Percentiles rank a stretch among this genome's conserved stretches.
phyloP scores from a whole-genome alignment of 2,113 vertebrate genomes.

The Chinchilla lanigera region DNA sequence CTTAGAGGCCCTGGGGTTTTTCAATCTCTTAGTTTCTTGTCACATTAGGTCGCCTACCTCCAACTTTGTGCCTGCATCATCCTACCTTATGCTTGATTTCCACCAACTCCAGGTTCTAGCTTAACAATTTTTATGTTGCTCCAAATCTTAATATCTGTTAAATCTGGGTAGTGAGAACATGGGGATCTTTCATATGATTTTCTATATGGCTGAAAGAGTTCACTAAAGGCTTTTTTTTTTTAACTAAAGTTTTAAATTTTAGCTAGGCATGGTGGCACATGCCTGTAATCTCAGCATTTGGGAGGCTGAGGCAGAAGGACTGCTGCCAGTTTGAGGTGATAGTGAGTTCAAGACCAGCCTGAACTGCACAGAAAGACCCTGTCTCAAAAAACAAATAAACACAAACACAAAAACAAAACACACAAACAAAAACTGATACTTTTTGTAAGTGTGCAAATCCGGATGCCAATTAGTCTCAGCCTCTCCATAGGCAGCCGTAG shows the following conservation, averaged over 20 bases:
- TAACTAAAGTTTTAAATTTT: background rate
- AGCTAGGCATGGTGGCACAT: background rate
- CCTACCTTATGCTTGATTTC: background rate
- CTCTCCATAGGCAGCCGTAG: background rate
- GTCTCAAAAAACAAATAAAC: background rate
- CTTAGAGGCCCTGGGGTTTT: background rate
- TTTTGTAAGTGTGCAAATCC: background rate
- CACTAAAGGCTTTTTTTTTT: background rate
- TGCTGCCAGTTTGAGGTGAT: background rate
- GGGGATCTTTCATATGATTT: background rate
- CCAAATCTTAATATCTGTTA: conserved; percentile 20
- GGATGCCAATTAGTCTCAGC: background rate
- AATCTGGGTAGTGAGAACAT: background rate
- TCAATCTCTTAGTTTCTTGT: background rate
- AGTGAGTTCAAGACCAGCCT: background rate
- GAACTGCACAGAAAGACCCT: background rate
- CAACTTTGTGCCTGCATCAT: background rate
- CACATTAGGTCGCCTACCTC: background rate
- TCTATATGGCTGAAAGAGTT: conserved; percentile 37
- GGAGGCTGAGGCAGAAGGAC: background rate
- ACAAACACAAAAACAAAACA: background rate
- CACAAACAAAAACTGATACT: background rate
- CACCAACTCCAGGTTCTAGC: background rate
- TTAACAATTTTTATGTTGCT: conserved; percentile 15
- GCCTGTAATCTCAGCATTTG: background rate